Evolutionary conservation across 2,797 vertebrate genomes (phyloP).

Genomic region (Paramormyrops hopkinsi): DNA sequence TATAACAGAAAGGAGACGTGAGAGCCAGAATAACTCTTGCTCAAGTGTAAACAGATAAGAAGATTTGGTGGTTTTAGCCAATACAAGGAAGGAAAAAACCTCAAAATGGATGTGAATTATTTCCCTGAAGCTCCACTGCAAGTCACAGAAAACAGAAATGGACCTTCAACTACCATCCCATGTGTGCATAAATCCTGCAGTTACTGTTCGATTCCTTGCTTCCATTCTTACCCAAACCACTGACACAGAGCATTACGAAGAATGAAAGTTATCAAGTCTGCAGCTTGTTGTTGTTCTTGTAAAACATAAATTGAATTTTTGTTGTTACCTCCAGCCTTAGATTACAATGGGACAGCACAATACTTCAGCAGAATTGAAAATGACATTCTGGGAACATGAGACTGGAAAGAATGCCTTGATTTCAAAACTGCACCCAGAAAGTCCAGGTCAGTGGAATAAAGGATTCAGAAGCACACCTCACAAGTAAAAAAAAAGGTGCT

Average conservation of each 20-base stretch:
- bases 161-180: not conserved
- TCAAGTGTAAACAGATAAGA: not conserved
- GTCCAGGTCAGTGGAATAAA: not conserved
- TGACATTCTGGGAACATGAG: conserved; percentile 13
- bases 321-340: conserved; percentile 15
- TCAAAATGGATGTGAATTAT: not conserved
- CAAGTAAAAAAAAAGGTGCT: not conserved
- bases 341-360: conserved; percentile 19
- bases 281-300: conserved; percentile 13
- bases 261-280: conserved; percentile 11
- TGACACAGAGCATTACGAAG: not conserved
- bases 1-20: not conserved
- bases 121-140: not conserved
- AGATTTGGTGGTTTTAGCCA: not conserved
- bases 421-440: not conserved
- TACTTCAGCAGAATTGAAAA: conserved; percentile 21
- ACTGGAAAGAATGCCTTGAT: conserved; percentile 8
- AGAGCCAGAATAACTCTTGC: not conserved
- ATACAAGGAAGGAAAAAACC: not conserved
- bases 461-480: conserved; percentile 1
- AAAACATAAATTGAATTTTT: conserved; percentile 20
- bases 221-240: not conserved
- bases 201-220: conserved; percentile 10
- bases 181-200: conserved; percentile 16
- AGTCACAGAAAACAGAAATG: not conserved